A percentile compares a stretch with the other conserved stretches of the same genome.
phyloP scores from a whole-genome alignment of 2,113 vertebrate species.

The Brachirus orientalis region DNA sequence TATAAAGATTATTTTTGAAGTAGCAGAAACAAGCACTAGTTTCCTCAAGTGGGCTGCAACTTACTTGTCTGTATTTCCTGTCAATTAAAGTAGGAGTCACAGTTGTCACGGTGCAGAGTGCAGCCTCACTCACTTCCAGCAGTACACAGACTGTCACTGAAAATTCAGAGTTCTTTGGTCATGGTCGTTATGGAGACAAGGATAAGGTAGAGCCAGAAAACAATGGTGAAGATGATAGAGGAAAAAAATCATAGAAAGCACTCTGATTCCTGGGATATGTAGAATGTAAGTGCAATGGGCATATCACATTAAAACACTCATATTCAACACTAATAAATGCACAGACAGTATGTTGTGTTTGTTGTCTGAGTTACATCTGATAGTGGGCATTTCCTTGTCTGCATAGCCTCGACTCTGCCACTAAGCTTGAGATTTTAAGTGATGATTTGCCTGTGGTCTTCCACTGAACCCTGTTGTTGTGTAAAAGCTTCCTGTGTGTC shows the following conservation, averaged over 20 bases:
- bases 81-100: neutral
- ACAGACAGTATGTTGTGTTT: neutral
- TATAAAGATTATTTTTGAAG: too few species aligned
- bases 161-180: conserved; percentile 20
- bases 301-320: neutral
- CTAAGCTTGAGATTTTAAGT: conserved; percentile 29
- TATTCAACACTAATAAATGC: neutral
- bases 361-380: neutral
- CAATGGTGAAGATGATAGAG: neutral
- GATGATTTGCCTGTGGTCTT: conserved; percentile 57
- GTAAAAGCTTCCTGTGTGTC: conserved; percentile 45
- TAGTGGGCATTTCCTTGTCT: neutral
- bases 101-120: neutral
- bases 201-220: conserved; percentile 6
- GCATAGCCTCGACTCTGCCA: conserved; percentile 26
- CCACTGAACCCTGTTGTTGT: conserved; percentile 53
- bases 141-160: neutral
- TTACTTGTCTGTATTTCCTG: neutral
- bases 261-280: neutral
- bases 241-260: neutral
- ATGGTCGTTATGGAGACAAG: conserved; percentile 30
- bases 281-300: neutral
- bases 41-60: neutral
- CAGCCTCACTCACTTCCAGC: neutral
- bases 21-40: too few species aligned